Conservation (phyloP, 2,113 vertebrate genomes). For the Catharus fuscescens region DNA sequence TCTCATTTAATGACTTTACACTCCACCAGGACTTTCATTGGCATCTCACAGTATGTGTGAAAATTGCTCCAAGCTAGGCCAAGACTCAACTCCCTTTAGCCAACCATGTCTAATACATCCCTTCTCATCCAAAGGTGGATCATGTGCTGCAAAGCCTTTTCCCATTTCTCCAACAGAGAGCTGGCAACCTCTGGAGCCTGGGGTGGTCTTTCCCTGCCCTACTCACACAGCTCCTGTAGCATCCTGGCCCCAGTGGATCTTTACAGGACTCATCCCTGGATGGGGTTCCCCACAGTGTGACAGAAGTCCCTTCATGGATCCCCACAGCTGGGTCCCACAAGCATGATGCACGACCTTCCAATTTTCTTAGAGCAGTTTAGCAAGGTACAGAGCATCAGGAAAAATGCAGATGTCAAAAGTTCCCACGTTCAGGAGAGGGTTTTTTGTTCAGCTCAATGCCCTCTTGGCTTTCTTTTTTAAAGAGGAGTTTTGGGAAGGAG, state of each 20-base stretch:
- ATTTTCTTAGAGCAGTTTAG: neutral
- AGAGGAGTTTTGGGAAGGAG: neutral
- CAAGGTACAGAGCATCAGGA: neutral
- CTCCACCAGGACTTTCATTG: conserved; percentile 41
- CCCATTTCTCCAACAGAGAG: neutral
- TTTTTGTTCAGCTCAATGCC: neutral
- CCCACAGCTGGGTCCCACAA: neutral
- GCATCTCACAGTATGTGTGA: conserved; percentile 42
- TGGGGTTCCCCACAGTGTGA: neutral
- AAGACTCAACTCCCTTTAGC: conserved; percentile 33
- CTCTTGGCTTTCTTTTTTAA: neutral
- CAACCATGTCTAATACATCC: conserved; percentile 15
- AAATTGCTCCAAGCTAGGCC: conserved; percentile 33
- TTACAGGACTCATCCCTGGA: neutral
- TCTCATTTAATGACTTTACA: conserved; percentile 52
- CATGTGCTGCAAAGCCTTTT: neutral
- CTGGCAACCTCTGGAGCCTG: neutral
- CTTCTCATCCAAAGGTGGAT: neutral
- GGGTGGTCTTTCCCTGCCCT: neutral
- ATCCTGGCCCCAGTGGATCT: neutral
- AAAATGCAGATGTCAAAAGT: neutral
- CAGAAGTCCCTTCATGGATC: neutral
- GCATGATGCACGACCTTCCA: neutral
- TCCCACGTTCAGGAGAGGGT: neutral
- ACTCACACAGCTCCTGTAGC: neutral